These are phyloP conservation scores for Scaptomyza hsui DNA, from an alignment of 1,140 invertebrate species.

Conservation along the genomic window DNA sequence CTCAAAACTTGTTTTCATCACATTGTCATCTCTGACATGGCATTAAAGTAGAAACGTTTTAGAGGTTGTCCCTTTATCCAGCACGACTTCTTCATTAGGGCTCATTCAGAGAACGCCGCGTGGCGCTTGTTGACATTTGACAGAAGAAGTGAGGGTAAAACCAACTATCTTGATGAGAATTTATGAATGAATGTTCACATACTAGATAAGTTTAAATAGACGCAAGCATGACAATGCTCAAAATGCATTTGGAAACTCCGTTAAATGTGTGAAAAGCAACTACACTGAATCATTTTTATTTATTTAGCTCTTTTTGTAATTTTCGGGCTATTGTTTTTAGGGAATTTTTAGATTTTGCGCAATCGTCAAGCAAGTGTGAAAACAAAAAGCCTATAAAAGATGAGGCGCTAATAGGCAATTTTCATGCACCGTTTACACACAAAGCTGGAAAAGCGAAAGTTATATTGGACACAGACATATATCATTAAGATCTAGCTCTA, in stretches of 20 bases:
- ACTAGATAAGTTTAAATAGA: slow-evolving; percentile 45
- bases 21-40: slow-evolving; percentile 36
- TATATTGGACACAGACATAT: slow-evolving; percentile 22
- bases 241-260: slow-evolving; percentile 38
- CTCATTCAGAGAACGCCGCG: slow-evolving; percentile 69
- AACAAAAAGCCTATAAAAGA: slow-evolving; percentile 63
- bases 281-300: slow-evolving; percentile 59
- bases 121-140: slow-evolving; percentile 79
- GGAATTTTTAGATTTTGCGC: slow-evolving; percentile 38
- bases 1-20: slow-evolving; percentile 18
- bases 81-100: slow-evolving; percentile 65
- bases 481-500: slow-evolving; percentile 17
- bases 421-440: slow-evolving; percentile 64
- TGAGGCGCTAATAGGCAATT: slow-evolving; percentile 68
- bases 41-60: slow-evolving; percentile 11
- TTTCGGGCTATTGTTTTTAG: slow-evolving; percentile 1
- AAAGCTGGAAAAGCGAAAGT: slow-evolving; percentile 77
- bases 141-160: slow-evolving; percentile 34
- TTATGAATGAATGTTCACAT: slow-evolving; percentile 57
- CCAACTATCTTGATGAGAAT: slow-evolving; percentile 65
- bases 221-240: slow-evolving; percentile 28
- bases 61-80: slow-evolving; percentile 55
- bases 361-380: slow-evolving; percentile 59
- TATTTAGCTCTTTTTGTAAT: slow-evolving; percentile 26
- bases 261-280: slow-evolving; percentile 70